Evolutionary conservation across 2,797 vertebrate genomes (phyloP).

Genomic region (Neomorphus geoffroyi): DNA sequence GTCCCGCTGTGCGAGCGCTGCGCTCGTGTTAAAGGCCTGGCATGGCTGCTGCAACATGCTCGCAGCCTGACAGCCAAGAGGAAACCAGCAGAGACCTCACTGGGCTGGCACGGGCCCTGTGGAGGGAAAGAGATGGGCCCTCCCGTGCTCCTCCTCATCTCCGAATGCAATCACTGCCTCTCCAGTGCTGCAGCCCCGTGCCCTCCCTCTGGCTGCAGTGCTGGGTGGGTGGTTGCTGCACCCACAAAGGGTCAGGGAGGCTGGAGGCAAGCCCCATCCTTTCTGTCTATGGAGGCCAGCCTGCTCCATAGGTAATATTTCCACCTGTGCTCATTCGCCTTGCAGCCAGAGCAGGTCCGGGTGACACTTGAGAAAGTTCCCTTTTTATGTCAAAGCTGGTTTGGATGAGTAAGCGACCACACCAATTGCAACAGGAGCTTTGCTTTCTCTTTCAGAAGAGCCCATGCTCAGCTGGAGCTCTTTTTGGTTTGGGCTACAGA

Average conservation of each 20-base stretch:
- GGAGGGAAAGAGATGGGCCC: neutral
- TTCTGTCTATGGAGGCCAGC: neutral
- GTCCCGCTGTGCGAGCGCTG: neutral
- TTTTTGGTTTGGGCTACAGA: neutral
- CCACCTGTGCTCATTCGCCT: too few relatives aligned
- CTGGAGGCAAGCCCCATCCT: neutral
- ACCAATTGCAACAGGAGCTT: neutral
- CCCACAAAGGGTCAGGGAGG: neutral
- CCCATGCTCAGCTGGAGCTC: neutral
- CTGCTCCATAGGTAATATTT: accelerated
- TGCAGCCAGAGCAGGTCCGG: neutral
- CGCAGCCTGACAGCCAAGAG: neutral
- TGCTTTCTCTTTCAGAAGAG: neutral
- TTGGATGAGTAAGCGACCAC: neutral
- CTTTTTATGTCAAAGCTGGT: accelerated
- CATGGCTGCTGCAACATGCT: neutral
- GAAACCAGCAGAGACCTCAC: conserved; percentile 28
- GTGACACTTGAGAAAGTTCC: neutral
- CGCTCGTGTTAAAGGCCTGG: neutral
- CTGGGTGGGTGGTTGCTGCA: accelerated
- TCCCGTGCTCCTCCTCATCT: accelerated
- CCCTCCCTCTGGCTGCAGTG: neutral
- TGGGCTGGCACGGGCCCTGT: neutral
- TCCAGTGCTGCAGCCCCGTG: neutral
- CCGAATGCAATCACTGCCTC: neutral